These are phyloP conservation scores for Crossaster papposus DNA, from an alignment of 53 echinoderm and acorn worm genomes.

Conservation along the genomic window DNA sequence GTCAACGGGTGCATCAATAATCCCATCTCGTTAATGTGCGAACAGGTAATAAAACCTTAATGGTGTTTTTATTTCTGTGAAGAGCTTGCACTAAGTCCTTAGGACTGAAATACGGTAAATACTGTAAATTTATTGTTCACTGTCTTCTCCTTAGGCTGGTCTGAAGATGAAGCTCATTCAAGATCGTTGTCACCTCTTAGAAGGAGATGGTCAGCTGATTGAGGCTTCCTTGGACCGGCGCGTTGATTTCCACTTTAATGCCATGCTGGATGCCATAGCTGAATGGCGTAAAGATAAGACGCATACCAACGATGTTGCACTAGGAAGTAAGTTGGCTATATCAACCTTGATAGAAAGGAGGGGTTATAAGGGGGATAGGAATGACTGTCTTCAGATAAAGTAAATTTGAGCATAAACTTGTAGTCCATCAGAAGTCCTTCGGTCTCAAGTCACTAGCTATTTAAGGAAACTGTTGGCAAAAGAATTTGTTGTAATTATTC, in stretches of 20 bases:
- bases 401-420: too few relatives aligned
- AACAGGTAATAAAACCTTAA: conserved; percentile 70
- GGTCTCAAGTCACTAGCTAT: too few relatives aligned
- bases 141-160: conserved; percentile 67
- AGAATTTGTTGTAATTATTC: too few relatives aligned
- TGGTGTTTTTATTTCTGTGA: neutral
- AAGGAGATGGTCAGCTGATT: conserved; percentile 76
- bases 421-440: too few relatives aligned
- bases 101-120: too few relatives aligned
- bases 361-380: neutral
- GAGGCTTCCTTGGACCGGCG: conserved; percentile 81
- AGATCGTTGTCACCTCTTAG: conserved; percentile 84
- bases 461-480: too few relatives aligned
- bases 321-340: conserved; percentile 76
- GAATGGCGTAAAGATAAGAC: conserved; percentile 98
- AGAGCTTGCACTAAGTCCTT: too few relatives aligned
- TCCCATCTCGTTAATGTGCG: conserved; percentile 94
- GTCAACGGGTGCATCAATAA: conserved; percentile 97
- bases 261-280: conserved; percentile 97
- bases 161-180: conserved; percentile 81
- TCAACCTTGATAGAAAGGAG: too few relatives aligned
- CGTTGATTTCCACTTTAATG: conserved; percentile 99
- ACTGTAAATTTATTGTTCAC: neutral
- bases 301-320: conserved; percentile 66
- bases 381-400: too few relatives aligned